Evolutionary conservation across 2,797 vertebrate genomes (phyloP).

Genomic region (Strix occidentalis): DNA sequence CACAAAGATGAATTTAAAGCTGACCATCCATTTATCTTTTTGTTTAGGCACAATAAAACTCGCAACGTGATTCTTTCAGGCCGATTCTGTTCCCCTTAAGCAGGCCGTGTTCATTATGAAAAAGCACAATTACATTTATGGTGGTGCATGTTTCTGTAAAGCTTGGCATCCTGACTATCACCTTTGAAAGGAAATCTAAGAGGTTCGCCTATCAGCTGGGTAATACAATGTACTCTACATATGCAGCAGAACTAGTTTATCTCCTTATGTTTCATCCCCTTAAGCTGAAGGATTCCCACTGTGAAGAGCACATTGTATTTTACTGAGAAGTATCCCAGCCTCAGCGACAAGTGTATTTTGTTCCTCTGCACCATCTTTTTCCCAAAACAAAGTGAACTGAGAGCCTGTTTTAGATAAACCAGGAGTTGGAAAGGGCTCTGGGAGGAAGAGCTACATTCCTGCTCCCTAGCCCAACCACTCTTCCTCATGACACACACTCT

Average conservation of each 20-base stretch:
- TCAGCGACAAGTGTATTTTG: background rate
- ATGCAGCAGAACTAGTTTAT: conserved; percentile 30
- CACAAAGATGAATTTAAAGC: conserved; percentile 80
- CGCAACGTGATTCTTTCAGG: conserved; percentile 77
- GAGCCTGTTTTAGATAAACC: background rate
- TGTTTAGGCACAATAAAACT: conserved; percentile 81
- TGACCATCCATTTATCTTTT: conserved; percentile 79
- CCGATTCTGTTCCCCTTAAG: conserved; percentile 79
- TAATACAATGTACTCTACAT: conserved; percentile 22
- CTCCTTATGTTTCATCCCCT: background rate
- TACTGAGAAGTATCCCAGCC: background rate
- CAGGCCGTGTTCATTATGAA: background rate
- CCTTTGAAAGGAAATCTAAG: conserved; percentile 30
- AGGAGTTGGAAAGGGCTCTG: background rate
- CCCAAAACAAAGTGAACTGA: background rate
- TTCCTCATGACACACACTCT: fast-evolving
- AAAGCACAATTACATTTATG: background rate
- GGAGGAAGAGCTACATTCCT: background rate
- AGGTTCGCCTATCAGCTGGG: conserved; percentile 22
- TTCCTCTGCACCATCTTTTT: background rate
- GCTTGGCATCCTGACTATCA: conserved; percentile 5
- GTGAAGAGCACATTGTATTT: background rate
- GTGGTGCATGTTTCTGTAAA: conserved; percentile 20
- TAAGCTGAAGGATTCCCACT: conserved; percentile 21
- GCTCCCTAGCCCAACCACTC: background rate